These are phyloP conservation scores for Hemithea aestivaria DNA, from an alignment of 2,888 invertebrate species.

Conservation along the genomic window DNA sequence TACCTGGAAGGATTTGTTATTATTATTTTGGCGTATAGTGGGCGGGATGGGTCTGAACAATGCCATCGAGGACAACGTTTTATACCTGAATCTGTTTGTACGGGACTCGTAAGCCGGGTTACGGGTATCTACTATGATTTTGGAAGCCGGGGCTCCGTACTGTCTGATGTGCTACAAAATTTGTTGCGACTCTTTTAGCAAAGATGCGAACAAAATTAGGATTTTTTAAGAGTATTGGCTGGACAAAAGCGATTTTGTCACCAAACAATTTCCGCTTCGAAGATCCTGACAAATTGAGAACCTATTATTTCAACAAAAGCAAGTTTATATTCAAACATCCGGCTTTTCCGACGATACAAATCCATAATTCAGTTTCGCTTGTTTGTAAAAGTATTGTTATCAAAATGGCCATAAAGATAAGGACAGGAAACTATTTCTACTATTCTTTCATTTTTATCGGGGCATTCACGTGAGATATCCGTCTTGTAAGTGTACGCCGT, in stretches of 20 bases:
- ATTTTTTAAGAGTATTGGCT: constrained; percentile 36
- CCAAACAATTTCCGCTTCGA: constrained; percentile 56
- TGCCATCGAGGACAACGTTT: constrained; percentile 49
- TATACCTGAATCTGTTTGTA: constrained; percentile 72
- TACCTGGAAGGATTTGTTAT: constrained; percentile 57
- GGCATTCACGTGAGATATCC: constrained; percentile 21
- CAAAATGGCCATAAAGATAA: constrained; percentile 20
- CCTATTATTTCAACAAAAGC: constrained; percentile 54
- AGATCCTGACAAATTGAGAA: constrained; percentile 59
- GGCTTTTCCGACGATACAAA: constrained; percentile 46
- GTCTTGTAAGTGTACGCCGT: constrained; percentile 3
- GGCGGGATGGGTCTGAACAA: constrained; percentile 62
- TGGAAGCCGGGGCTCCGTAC: constrained; percentile 50
- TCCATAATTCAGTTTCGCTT: constrained; percentile 23
- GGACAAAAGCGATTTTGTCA: constrained; percentile 48
- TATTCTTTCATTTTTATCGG: constrained; percentile 16
- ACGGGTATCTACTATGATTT: constrained; percentile 19
- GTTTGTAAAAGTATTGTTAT: constrained; percentile 21
- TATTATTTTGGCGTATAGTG: constrained; percentile 65
- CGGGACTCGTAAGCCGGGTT: constrained; percentile 49
- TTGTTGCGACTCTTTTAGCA: constrained; percentile 41
- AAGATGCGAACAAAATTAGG: constrained; percentile 50
- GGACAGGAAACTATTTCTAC: constrained; percentile 17
- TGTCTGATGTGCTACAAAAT: constrained; percentile 56
- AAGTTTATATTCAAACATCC: constrained; percentile 72